Evolutionary conservation across 1,140 invertebrate genomes (phyloP), one percentile per base, ranked within the genome.

Genomic region (Magallana gigas): DNA sequence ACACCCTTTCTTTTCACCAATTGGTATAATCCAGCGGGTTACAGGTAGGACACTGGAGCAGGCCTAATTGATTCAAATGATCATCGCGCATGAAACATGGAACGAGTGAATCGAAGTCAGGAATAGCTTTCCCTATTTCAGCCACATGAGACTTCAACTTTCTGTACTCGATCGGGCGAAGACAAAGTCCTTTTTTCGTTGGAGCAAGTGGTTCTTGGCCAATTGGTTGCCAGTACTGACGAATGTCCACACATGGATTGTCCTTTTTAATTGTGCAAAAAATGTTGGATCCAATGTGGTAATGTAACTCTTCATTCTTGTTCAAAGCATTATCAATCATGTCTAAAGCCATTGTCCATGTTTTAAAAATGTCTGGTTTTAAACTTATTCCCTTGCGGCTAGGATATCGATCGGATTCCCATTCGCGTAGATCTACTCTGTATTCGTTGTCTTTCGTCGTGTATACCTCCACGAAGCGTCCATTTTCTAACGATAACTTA

Each of bases 231-330:
- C 80, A 82, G 36, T 82, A 82, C 8, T n/a, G 29, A 56, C 48
- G 8, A 9, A 82, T 82, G 80, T 82, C 14, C 16, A 82, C 80
- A 82, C 29, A 82, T 48, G 80, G 80, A 82, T 82, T 82, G 80
- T 82, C 80, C 29, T 82, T 56, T 58, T 82, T 8, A 82, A 82
- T 18, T 48, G 80, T 12, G n/a, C 48, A 57, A 29, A 57, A 82
- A 57, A 82, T 58, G 80, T 82, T 82, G 12, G 80, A 16, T 14
- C 80, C 80, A 56, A 56, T 56, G n/a, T 82, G 80, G 12, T 58
- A 82, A 29, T 56, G n/a, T 8, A 82, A n/a, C 11, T 56, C 80
- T 18, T 82, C 80, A 3, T 82, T 82, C 11, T 82, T 82, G 12
- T 82, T 57, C 36, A 82, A 82, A 82, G 48, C 57, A 56, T 16